These are phyloP conservation scores for Hirundichthys speculiger DNA, from an alignment of 2,113 vertebrate species.

Conservation along the genomic window DNA sequence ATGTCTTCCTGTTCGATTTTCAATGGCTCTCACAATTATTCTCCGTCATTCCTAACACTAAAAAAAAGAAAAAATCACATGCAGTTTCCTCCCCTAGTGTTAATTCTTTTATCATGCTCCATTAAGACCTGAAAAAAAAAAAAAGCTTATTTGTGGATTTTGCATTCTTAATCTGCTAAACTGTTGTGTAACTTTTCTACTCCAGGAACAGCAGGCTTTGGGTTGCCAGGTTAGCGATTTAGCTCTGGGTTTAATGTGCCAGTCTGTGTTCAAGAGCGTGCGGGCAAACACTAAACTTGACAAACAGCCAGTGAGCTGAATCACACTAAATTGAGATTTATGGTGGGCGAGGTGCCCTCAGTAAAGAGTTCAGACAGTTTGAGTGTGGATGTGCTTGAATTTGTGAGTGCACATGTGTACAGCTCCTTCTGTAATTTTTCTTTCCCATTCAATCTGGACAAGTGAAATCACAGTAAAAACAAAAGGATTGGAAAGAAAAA, in stretches of 20 bases:
- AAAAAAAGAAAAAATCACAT: no score
- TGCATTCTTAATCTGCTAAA: slow-evolving; percentile 37
- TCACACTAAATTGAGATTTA: slow-evolving; percentile 55
- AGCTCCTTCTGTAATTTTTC: slow-evolving; percentile 2
- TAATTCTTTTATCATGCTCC: slow-evolving; percentile 27
- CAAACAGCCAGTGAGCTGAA: slow-evolving; percentile 57
- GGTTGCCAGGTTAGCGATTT: slow-evolving; percentile 50
- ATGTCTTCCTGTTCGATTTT: slow-evolving; percentile 69
- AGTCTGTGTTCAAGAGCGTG: slow-evolving; percentile 31
- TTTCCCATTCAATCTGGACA: slow-evolving; percentile 7
- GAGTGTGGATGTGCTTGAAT: slow-evolving; percentile 3
- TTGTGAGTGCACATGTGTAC: neutral
- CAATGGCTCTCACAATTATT: slow-evolving; percentile 52
- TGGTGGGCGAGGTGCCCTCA: slow-evolving; percentile 25
- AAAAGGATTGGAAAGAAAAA: neutral
- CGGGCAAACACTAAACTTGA: slow-evolving; percentile 48
- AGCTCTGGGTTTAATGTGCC: slow-evolving; percentile 42
- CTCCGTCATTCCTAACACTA: slow-evolving; percentile 4
- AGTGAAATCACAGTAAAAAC: slow-evolving; percentile 21
- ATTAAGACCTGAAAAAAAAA: slow-evolving; percentile 20
- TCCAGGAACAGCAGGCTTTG: slow-evolving; percentile 31
- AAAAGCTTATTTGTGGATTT: slow-evolving; percentile 44
- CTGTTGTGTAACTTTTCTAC: slow-evolving; percentile 27
- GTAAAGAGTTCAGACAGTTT: slow-evolving; percentile 37
- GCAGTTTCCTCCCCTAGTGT: slow-evolving; percentile 4